Conservation (phyloP, 2,888 invertebrate genomes). For the Tiliacea aurago region DNA sequence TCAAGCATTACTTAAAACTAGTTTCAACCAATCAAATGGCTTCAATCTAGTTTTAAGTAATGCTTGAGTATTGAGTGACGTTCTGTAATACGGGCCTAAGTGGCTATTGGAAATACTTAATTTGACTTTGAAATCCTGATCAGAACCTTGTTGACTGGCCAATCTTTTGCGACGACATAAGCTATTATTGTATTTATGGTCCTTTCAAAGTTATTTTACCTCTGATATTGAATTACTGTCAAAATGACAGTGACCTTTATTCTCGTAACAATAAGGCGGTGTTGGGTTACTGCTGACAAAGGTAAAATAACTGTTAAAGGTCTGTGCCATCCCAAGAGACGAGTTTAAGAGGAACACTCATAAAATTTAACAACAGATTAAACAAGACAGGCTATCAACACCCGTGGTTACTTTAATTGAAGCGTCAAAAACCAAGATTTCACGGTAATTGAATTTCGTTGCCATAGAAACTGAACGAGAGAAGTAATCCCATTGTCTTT, state of each 20-base stretch:
- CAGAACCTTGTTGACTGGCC: no score
- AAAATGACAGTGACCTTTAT: not conserved
- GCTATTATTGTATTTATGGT: no score
- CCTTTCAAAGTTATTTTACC: no score
- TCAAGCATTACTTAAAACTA: no score
- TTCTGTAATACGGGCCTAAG: no score
- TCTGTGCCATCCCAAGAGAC: not conserved
- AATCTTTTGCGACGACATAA: no score
- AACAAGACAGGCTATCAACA: slow-evolving; percentile 1
- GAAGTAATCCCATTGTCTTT: slow-evolving; percentile 31
- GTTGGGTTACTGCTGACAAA: not conserved
- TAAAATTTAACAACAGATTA: not conserved
- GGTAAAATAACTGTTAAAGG: not conserved
- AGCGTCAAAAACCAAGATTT: slow-evolving; percentile 12
- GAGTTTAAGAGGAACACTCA: not conserved
- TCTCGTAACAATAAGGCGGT: not conserved
- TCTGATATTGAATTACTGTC: no score
- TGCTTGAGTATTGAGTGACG: no score
- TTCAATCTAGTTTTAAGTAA: no score
- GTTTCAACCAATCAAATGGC: no score
- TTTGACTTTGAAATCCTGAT: no score
- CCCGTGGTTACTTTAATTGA: slow-evolving; percentile 2
- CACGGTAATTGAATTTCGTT: slow-evolving; percentile 38
- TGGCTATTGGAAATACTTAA: no score
- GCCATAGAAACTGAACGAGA: slow-evolving; percentile 29